phyloP scores from a whole-genome alignment of 2,113 vertebrate species.

The Psettodes erumei region DNA sequence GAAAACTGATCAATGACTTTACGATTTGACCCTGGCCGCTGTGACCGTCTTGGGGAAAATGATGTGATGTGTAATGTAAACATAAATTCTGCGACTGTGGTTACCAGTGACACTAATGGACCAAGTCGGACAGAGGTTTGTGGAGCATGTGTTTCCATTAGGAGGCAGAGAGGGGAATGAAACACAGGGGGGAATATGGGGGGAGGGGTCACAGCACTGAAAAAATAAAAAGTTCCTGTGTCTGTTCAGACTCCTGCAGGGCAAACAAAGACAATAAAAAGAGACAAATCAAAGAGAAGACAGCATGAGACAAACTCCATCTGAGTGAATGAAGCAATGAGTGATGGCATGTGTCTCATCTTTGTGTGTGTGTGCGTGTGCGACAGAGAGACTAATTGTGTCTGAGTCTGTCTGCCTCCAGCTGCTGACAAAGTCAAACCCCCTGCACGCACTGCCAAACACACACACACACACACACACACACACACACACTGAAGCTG shows the following conservation, averaged over 20 bases:
- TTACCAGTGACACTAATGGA: background rate
- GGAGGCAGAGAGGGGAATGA: too few relatives aligned
- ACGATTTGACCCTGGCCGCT: background rate
- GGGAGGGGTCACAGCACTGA: background rate
- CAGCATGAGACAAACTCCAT: constrained; percentile 10
- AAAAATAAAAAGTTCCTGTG: background rate
- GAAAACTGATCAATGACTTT: background rate
- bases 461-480: constrained; percentile 1
- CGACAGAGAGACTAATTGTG: background rate
- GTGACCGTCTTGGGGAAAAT: background rate
- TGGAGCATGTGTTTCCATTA: background rate
- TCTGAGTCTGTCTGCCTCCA: constrained; percentile 51
- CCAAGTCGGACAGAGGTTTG: background rate
- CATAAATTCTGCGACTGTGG: background rate
- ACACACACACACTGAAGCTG: background rate
- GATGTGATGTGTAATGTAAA: background rate
- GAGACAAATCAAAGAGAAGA: background rate
- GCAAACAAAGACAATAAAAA: constrained; percentile 2
- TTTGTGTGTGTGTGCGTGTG: background rate
- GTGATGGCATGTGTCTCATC: constrained; percentile 80
- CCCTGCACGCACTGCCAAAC: constrained; percentile 15
- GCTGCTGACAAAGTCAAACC: constrained; percentile 46
- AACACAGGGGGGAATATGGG: background rate
- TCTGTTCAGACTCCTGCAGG: constrained; percentile 1
- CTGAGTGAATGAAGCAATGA: constrained; percentile 21